A percentile compares a stretch with the other conserved stretches of the same genome.
Conservation (phyloP, 2,797 vertebrate species). For the Prunella strophiata region DNA sequence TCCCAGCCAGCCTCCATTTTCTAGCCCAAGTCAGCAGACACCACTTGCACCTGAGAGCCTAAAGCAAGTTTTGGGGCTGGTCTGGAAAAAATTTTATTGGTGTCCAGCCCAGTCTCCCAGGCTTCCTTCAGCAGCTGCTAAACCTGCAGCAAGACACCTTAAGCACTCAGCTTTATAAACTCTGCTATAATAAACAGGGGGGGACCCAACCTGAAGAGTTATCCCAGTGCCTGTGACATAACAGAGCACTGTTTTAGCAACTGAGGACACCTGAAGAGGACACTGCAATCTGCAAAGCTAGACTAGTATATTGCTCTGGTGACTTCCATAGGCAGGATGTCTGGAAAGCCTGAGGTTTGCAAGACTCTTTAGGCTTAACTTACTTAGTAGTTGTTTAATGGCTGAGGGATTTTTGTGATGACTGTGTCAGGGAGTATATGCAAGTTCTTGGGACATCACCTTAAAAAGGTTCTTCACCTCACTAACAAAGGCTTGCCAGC, state of each 20-base stretch:
- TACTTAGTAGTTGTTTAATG: background rate
- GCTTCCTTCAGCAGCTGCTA: background rate
- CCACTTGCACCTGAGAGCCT: rapidly evolving
- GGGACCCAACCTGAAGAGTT: background rate
- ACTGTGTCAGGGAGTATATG: background rate
- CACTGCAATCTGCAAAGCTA: background rate
- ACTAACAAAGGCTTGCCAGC: background rate
- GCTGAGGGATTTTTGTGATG: background rate
- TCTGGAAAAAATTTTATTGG: background rate
- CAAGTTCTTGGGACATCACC: background rate
- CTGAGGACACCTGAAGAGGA: background rate
- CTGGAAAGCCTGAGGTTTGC: background rate
- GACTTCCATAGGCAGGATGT: background rate
- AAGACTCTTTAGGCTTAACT: background rate
- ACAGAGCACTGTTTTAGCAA: background rate
- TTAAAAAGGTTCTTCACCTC: background rate
- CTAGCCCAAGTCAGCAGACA: background rate
- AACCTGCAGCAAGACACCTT: background rate
- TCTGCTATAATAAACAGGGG: background rate
- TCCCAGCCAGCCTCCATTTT: background rate
- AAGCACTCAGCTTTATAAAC: background rate
- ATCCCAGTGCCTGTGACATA: background rate
- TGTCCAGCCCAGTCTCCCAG: background rate
- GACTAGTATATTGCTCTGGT: background rate
- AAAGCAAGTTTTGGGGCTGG: background rate